A percentile compares a stretch with the other conserved stretches of the same genome.
phyloP scores from a whole-genome alignment of 2,113 vertebrate species.

The Mesoclemmys tuberculata region DNA sequence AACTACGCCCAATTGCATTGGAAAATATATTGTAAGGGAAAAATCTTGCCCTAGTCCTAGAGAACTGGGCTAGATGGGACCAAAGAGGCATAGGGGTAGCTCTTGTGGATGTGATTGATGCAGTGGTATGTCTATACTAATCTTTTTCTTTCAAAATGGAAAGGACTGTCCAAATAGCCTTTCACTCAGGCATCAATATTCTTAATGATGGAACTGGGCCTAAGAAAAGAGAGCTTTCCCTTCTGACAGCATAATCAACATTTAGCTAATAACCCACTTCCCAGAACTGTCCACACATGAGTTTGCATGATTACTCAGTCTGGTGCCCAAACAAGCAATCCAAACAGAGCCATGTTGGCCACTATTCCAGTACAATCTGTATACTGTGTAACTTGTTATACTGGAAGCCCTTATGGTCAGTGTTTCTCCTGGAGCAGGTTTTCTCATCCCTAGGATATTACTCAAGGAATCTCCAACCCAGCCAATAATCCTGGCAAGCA shows the following conservation, averaged over 20 bases:
- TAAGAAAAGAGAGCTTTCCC: background rate
- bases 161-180: background rate
- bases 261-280: background rate
- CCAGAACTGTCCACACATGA: accelerated
- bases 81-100: background rate
- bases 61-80: background rate
- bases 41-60: background rate
- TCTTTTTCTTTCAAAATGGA: background rate
- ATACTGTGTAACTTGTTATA: background rate
- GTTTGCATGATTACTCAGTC: background rate
- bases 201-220: background rate
- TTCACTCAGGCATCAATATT: background rate
- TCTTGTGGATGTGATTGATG: background rate
- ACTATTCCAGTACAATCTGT: background rate
- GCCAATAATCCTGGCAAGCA: constrained; percentile 65
- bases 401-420: background rate
- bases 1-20: background rate
- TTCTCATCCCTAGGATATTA: constrained; percentile 29
- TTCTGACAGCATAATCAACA: background rate
- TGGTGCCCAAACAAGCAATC: background rate
- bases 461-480: constrained; percentile 59
- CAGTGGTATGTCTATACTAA: background rate
- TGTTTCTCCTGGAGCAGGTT: background rate
- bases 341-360: accelerated
- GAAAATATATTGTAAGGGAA: background rate